Conservation (phyloP, 2,888 invertebrate genomes). For the Suillia variegata region DNA sequence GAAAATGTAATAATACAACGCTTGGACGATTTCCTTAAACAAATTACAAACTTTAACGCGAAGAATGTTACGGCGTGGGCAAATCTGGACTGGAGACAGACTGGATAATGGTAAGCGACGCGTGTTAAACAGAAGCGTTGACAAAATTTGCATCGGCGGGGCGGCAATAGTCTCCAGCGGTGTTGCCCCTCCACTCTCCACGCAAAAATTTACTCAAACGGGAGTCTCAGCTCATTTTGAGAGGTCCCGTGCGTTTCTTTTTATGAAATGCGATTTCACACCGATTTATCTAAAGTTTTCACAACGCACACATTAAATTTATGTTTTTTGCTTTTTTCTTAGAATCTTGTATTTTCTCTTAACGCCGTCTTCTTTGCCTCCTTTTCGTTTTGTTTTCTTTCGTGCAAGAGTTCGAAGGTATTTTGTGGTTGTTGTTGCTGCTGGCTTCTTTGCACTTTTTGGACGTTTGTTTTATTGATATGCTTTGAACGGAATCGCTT, state of each 20-base stretch:
- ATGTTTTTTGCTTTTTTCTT: conserved; percentile 30
- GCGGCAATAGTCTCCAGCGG: neutral
- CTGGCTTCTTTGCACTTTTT: no score
- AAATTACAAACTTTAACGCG: no score
- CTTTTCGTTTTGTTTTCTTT: conserved; percentile 22
- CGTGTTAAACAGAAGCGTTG: no score
- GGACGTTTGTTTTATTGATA: conserved; percentile 38
- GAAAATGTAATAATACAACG: no score
- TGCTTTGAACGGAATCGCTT: conserved; percentile 39
- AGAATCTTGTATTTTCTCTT: conserved; percentile 23
- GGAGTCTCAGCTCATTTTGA: neutral
- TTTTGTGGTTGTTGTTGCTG: conserved; percentile 29
- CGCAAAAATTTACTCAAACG: no score
- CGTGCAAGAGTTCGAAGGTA: conserved; percentile 32
- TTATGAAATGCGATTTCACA: neutral
- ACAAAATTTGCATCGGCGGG: no score
- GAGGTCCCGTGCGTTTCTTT: neutral
- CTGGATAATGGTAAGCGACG: no score
- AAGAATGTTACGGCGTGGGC: no score
- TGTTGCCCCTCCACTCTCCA: no score
- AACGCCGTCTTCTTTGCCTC: conserved; percentile 26
- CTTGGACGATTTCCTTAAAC: no score
- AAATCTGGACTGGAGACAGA: no score
- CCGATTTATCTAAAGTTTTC: no score
- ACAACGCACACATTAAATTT: conserved; percentile 6